Conservation (phyloP, 2,888 invertebrate genomes). For the Drosophila monieri region DNA sequence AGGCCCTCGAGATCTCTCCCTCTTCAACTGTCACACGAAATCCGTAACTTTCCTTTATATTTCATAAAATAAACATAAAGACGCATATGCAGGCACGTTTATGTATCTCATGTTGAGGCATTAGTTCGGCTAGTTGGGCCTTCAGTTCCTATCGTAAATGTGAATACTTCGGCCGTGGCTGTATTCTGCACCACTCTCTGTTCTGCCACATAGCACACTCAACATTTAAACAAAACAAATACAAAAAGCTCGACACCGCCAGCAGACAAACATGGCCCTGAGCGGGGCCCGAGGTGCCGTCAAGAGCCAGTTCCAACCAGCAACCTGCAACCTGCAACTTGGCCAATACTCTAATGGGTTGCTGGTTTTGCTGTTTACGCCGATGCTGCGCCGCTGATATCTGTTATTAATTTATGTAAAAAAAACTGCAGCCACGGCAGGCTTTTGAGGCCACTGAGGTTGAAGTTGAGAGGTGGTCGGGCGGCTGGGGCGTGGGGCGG, state of each 20-base stretch:
- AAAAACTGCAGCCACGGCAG: constrained; percentile 46
- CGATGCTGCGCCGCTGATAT: constrained; percentile 53
- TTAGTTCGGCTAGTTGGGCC: background rate
- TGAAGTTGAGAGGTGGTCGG: constrained; percentile 14
- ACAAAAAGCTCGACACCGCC: constrained; percentile 8
- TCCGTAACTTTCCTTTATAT: constrained; percentile 21
- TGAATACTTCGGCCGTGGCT: constrained; percentile 64
- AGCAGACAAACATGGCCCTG: constrained; percentile 64
- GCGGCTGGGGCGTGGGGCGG: constrained; percentile 10
- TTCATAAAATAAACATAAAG: too few relatives aligned
- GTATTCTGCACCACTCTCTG: constrained; percentile 31
- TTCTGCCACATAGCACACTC: background rate
- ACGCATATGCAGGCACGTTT: background rate
- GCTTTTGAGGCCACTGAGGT: constrained; percentile 62
- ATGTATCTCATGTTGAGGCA: background rate
- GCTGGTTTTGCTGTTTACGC: constrained; percentile 32
- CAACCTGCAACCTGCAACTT: constrained; percentile 13
- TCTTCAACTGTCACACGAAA: constrained; percentile 41
- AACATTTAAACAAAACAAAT: constrained; percentile 36
- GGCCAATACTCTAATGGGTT: constrained; percentile 41
- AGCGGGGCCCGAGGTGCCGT: constrained; percentile 60
- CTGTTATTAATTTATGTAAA: constrained; percentile 79
- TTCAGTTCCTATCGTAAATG: constrained; percentile 62
- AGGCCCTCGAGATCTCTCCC: constrained; percentile 26
- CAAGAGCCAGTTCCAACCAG: constrained; percentile 11